Evolutionary conservation across 1,140 invertebrate genomes (phyloP).

Genomic region (Aporrectodea caliginosa): DNA sequence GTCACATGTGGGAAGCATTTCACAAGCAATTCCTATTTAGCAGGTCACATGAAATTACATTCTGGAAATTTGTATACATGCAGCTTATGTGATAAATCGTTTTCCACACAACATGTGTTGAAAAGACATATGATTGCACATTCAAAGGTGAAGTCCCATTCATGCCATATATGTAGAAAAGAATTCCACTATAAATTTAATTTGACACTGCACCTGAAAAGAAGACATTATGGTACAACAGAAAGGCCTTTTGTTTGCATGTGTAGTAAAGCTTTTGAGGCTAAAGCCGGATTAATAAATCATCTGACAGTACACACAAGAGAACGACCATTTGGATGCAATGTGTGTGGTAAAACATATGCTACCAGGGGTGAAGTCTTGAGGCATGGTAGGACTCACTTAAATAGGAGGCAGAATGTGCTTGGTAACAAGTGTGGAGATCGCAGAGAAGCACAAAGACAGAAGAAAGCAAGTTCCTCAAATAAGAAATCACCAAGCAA

Average conservation of each 20-base stretch:
- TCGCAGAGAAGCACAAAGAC: no score
- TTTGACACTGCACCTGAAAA: background rate
- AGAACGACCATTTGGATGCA: background rate
- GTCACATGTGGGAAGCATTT: background rate
- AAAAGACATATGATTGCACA: background rate
- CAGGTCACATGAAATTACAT: background rate
- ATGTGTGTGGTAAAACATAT: background rate
- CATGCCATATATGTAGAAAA: background rate
- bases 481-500: no score
- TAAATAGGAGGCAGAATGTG: no score
- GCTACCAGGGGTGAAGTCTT: background rate
- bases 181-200: background rate
- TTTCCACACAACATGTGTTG: background rate
- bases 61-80: background rate
- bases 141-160: background rate
- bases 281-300: background rate
- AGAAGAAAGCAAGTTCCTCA: no score
- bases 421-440: no score
- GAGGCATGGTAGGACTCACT: background rate
- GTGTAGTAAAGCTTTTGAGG: background rate
- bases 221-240: background rate
- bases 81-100: background rate
- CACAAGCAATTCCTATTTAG: background rate
- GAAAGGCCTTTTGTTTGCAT: background rate
- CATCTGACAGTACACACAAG: background rate